Base-by-base conservation (phyloP, 1,140 invertebrate genomes). In the Cheumatopsyche charites region DNA sequence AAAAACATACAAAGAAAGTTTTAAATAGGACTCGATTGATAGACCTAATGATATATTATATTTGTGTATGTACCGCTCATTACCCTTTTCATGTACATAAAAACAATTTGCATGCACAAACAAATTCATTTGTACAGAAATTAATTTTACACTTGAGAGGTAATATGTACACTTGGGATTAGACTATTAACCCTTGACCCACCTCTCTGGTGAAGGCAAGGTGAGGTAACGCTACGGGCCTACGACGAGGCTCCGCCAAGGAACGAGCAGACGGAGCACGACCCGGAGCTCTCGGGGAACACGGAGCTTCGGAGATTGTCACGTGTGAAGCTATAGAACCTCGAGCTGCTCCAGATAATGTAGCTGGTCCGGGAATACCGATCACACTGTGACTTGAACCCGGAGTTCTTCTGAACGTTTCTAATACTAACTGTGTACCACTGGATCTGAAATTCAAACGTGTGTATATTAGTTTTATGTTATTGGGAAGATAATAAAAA, bases 141-240 rank as follows among this genome's bases (percentile, higher is more conserved):
- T 67, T 68, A 42, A 63, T 62, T 65, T 25, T 47, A 13, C 17
- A 15, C 41, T 23, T 52, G 63, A 29, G 15, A 63, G 25, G 42
- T n/a, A n/a, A n/a, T n/a, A n/a, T n/a, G n/a, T n/a, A n/a, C n/a
- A n/a, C n/a, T n/a, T n/a, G n/a, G 19, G 71, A 73, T 81, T 80
- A 89, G 73, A 90, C 88, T 76, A 89, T 87, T 71, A 89, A 87
- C 58, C 88, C 88, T 75, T 85, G 90, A 91, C 90, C 90, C 85
- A 92, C 90, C 92, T 94, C 92, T 80, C 90, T 89, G 79, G 87
- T 93, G 83, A 93, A 94, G 29, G 92, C 92, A 78, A 94, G 90
- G 83, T 92, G 90, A 13, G 90, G 91, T 72, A 92, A 84, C 75
- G 70, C 42, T 11, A 58, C 26, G 11, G 70, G 70, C 23, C 68